Conservation (phyloP, 2,113 vertebrate genomes). For the Ploceus nigricollis region DNA sequence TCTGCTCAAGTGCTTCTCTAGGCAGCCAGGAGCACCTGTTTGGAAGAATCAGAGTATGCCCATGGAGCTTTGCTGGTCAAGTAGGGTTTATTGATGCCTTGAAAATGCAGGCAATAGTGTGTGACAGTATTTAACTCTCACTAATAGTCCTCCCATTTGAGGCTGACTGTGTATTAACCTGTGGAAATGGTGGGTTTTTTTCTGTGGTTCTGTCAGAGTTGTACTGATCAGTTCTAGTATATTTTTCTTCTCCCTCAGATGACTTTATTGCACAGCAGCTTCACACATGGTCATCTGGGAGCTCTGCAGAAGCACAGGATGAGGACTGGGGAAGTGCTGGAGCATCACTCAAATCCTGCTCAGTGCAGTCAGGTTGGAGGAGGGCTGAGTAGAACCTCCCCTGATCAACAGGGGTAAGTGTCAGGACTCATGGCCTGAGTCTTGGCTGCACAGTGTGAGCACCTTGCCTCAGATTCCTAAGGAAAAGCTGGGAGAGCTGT, state of each 20-base stretch:
- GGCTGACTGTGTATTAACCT: background rate
- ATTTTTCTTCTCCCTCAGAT: background rate
- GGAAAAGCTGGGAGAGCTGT: background rate
- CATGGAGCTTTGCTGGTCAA: background rate
- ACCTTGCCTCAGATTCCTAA: background rate
- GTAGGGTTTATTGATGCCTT: background rate
- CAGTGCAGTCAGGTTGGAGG: background rate
- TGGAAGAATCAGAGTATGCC: background rate
- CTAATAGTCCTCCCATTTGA: background rate
- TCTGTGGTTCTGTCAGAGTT: background rate
- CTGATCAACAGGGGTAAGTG: rapidly evolving
- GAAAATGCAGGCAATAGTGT: background rate
- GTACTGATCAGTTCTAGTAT: background rate
- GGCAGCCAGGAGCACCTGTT: background rate
- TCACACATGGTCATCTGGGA: background rate
- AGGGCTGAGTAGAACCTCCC: background rate
- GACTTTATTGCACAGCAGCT: background rate
- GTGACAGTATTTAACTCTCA: background rate
- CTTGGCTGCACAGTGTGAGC: background rate
- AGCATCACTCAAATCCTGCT: background rate
- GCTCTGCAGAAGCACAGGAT: background rate
- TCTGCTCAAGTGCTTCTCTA: background rate
- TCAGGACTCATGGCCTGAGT: background rate
- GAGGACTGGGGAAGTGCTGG: too few species aligned
- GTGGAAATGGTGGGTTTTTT: background rate